phyloP scores from a whole-genome alignment of 2,888 invertebrate species.

The Papilio demoleus region DNA sequence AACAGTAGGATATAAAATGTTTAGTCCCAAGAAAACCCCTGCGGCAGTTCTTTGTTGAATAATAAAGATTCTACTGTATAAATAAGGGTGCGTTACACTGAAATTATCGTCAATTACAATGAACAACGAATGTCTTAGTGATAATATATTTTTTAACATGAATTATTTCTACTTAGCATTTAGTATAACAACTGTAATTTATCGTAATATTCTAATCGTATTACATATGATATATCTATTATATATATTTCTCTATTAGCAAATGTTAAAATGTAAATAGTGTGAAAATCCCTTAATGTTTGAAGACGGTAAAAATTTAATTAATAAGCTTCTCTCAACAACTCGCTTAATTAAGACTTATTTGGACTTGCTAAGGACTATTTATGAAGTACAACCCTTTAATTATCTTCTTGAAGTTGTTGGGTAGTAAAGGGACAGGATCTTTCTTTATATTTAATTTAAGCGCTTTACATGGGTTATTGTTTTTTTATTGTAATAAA shows the following conservation, averaged over 20 bases:
- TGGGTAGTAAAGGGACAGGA: background rate
- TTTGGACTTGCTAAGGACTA: constrained; percentile 26
- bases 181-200: no score
- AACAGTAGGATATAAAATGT: background rate
- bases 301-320: constrained; percentile 8
- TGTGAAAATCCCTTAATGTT: constrained; percentile 2
- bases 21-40: background rate
- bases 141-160: no score
- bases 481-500: background rate
- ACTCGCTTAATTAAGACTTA: constrained; percentile 29
- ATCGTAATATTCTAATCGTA: no score
- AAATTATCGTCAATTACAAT: background rate
- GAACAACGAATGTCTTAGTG: background rate
- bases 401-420: constrained; percentile 24
- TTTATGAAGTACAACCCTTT: constrained; percentile 24
- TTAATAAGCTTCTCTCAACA: constrained; percentile 17
- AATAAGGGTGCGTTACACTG: background rate
- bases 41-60: background rate
- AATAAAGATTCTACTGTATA: background rate
- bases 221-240: no score
- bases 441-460: constrained; percentile 8
- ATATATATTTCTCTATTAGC: no score
- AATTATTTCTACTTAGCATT: no score
- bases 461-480: background rate
- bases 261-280: background rate